Base-by-base conservation (phyloP, 2,113 vertebrate genomes). In the Microtus pennsylvanicus region DNA sequence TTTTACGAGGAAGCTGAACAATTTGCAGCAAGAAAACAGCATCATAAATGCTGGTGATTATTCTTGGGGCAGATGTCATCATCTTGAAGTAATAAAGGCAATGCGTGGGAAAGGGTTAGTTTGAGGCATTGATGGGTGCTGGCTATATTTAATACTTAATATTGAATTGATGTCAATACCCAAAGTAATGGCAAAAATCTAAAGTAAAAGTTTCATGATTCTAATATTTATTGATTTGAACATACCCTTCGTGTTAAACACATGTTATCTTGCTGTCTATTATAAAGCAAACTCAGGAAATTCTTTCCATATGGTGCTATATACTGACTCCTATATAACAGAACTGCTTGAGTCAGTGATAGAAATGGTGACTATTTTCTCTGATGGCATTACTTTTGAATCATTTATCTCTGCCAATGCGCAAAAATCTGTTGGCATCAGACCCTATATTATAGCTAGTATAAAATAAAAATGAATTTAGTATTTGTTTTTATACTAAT, bases 1-100 rank as follows among this genome's bases (percentile, higher is more conserved):
- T 94, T 95, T 97, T 96, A 95, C 96, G 95, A 98, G 95, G 65
- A 42, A 94, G n/a, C 61, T 89, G 87, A 83, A 95, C 91, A 93
- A 95, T 94, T 91, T 94, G 47, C 63, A 80, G 77, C 91, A 95
- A 97, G 97, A 94, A 97, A 97, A 96, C 77, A 97, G 74, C 82
- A 89, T 87, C 80, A 89, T 89, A 94, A 93, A 94, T 63, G 85
- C 33, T 92, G 47, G 69, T 85, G 26, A 70, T 94, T 91, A 93
- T 96, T 96, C 82, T 91, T 65, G 87, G 69, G 61, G 93, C 89
- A 92, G 93, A 96, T 45, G 52, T 93, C 95, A 95, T 96, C 89
- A 87, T 58, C 94, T 35, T 16, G 67, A 89, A 82, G 77, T 65
- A 77, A 96, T 75, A 96, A 96, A 92, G 42, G 91, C 92, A 82